These are phyloP conservation scores for Cynopterus sphinx DNA, from an alignment of 2,797 vertebrate species.

Conservation along the genomic window DNA sequence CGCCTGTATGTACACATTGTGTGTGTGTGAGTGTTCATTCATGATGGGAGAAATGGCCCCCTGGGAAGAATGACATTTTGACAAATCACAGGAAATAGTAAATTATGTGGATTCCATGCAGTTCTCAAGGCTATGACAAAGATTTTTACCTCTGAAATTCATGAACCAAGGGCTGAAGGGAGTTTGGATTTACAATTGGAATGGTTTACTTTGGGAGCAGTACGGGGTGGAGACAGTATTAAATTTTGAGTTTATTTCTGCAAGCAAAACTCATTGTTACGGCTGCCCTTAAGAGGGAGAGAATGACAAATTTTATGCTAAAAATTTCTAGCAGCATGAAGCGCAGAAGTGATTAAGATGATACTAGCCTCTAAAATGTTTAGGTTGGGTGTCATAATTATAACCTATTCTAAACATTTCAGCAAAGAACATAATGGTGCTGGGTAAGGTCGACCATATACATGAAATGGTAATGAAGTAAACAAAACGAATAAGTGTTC, in stretches of 20 bases:
- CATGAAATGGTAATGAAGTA: conserved; percentile 42
- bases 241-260: conserved; percentile 39
- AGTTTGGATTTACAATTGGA: conserved; percentile 58
- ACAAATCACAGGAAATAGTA: conserved; percentile 86
- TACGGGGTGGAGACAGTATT: conserved; percentile 44
- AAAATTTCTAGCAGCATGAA: conserved; percentile 29
- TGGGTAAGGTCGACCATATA: conserved; percentile 5
- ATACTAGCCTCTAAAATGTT: not conserved
- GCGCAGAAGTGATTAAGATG: not conserved
- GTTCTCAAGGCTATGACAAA: conserved; percentile 79
- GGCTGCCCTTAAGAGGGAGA: not conserved
- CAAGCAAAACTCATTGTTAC: not conserved
- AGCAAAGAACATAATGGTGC: not conserved
- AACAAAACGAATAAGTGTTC: conserved; percentile 43
- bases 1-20: not conserved
- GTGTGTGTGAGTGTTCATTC: not conserved
- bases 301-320: not conserved
- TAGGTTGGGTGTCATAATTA: not conserved
- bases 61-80: conserved; percentile 84
- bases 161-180: conserved; percentile 62
- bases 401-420: not conserved
- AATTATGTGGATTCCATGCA: conserved; percentile 84
- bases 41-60: conserved; percentile 71
- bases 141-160: conserved; percentile 64
- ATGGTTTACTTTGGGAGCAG: conserved; percentile 75